These are phyloP conservation scores for Tetragonula clypearis DNA, from an alignment of 1,140 invertebrate species.

Conservation along the genomic window DNA sequence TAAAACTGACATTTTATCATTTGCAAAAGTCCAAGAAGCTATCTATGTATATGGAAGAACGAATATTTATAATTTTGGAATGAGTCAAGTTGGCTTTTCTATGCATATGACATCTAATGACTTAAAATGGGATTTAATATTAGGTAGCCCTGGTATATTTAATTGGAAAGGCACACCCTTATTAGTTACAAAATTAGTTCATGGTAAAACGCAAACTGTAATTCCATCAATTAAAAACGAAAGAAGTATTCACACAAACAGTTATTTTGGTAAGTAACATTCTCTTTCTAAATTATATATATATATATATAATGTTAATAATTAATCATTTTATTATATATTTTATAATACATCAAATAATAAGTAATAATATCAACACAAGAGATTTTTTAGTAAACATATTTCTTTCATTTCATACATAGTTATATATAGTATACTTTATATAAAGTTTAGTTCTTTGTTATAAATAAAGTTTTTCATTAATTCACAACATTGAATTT, in stretches of 20 bases:
- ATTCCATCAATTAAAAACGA: slow-evolving; percentile 31
- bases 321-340: slow-evolving; percentile 10
- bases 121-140: slow-evolving; percentile 65
- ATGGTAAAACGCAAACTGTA: not conserved
- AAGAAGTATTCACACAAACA: not conserved
- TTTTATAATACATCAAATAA: not conserved
- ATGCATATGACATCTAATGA: slow-evolving; percentile 60
- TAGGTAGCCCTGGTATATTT: slow-evolving; percentile 84
- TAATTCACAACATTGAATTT: too few species aligned
- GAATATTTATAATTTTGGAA: slow-evolving; percentile 59
- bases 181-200: slow-evolving; percentile 11
- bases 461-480: too few species aligned
- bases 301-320: not conserved
- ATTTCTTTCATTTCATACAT: too few species aligned
- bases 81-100: slow-evolving; percentile 77
- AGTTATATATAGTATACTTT: too few species aligned
- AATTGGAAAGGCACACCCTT: slow-evolving; percentile 81
- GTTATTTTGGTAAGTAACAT: slow-evolving; percentile 62
- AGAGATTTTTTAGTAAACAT: too few species aligned
- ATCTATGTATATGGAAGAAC: not conserved
- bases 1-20: slow-evolving; percentile 36
- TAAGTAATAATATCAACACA: too few species aligned
- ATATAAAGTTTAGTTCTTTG: too few species aligned
- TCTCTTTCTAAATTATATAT: not conserved
- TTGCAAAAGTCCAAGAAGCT: not conserved